Base-by-base conservation (phyloP, 1,140 invertebrate species). In the Mizuhopecten yessoensis region DNA sequence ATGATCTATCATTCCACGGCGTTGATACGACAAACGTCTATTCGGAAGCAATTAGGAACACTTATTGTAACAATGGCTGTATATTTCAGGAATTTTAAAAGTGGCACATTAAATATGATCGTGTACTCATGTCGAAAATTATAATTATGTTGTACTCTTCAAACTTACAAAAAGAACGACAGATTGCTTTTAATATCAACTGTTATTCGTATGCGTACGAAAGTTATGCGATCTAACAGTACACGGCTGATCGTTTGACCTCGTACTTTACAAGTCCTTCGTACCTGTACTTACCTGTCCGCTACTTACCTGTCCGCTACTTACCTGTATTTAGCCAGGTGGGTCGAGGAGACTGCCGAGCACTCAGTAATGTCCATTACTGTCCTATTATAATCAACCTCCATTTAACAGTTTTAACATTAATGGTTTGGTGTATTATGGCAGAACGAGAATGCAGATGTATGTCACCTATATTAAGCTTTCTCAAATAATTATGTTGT, bases 71-170 rank as follows among this genome's bases (percentile, higher is more conserved):
- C 57, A 75, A 75, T 75, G 57, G 9, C 2, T 7, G 7, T 17
- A 75, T 29, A 75, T n/a, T n/a, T 75, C 3, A 75, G 57, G 57
- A 75, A 75, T 75, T n/a, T 29, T n/a, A 3, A 5, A 75, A 75
- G 23, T 75, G 57, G 57, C 57, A 5, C 17, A 75, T 75, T 75
- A 75, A 75, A 75, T 75, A 29, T 3, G 17, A 75, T 75, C 57
- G 57, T 75, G 57, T 75, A 75, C 29, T 75, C 57, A 75, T 75
- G 57, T 75, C 57, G 23, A 75, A 75, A 75, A 75, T 75, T 29
- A 75, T 75, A 75, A 75, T 75, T 29, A 29, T 5, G 57, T n/a
- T 75, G 57, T 17, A 75, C 57, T 75, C 57, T 75, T 75, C 57
- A 29, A 75, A 75, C 57, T 75, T 29, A 9, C 3, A 75, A 75